Evolutionary conservation across 2,888 invertebrate species (phyloP).

Genomic region (Temnothorax unifasciatus): DNA sequence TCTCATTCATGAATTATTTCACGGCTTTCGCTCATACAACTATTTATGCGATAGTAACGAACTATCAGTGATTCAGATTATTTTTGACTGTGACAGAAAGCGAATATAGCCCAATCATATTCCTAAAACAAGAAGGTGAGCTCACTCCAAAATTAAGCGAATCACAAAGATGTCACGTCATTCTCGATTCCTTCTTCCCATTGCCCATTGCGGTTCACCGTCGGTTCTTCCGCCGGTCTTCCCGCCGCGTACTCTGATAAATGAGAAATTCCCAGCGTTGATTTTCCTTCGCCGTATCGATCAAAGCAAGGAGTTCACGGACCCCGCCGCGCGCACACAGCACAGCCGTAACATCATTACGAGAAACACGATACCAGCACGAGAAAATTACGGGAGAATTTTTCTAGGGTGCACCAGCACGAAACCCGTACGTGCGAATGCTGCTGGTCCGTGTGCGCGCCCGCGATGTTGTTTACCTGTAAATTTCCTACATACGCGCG

Average conservation of each 20-base stretch:
- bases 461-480: slow-evolving; percentile 46
- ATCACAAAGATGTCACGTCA: slow-evolving; percentile 7
- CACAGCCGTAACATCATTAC: slow-evolving; percentile 74
- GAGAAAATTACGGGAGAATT: slow-evolving; percentile 72
- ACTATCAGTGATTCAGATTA: neutral
- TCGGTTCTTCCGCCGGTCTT: slow-evolving; percentile 23
- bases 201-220: slow-evolving; percentile 63
- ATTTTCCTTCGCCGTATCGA: slow-evolving; percentile 75
- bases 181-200: slow-evolving; percentile 30
- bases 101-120: neutral
- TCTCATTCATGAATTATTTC: neutral
- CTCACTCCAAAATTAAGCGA: neutral
- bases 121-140: neutral
- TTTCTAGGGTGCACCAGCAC: slow-evolving; percentile 65
- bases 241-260: slow-evolving; percentile 56
- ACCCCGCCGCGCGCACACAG: slow-evolving; percentile 57
- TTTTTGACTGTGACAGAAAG: neutral
- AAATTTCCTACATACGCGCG: slow-evolving; percentile 62
- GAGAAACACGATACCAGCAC: slow-evolving; percentile 72
- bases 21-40: neutral
- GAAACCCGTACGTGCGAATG: slow-evolving; percentile 59
- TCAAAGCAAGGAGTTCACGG: slow-evolving; percentile 68
- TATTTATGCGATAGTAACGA: neutral
- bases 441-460: slow-evolving; percentile 37
- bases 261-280: slow-evolving; percentile 72